phyloP scores from a whole-genome alignment of 2,797 vertebrate species.

The Rhinichthys osculus region DNA sequence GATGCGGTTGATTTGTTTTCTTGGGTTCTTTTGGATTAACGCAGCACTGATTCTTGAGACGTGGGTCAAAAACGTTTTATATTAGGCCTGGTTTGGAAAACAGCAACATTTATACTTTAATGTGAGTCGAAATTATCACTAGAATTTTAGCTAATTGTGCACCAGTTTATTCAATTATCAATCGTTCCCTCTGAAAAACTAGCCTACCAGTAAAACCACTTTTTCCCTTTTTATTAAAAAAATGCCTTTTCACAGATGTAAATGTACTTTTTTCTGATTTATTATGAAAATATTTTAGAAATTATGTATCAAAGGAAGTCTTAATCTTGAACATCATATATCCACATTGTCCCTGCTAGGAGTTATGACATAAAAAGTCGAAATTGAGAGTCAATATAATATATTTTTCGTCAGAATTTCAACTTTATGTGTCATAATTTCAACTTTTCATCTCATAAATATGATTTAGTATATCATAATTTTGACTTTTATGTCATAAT shows the following conservation, averaged over 20 bases:
- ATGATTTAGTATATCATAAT: neutral
- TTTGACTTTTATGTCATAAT: neutral
- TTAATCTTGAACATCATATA: neutral
- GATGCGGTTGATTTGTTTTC: constrained; percentile 16
- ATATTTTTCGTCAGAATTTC: neutral
- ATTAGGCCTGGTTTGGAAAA: neutral
- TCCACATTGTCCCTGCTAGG: neutral
- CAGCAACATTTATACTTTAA: too few relatives aligned
- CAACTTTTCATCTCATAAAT: neutral
- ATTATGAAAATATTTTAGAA: neutral
- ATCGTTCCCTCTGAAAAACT: neutral
- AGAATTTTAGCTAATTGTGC: neutral
- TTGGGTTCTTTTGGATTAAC: neutral
- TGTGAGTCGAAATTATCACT: neutral
- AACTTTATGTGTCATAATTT: neutral
- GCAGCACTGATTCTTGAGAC: neutral
- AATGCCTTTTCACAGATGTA: neutral
- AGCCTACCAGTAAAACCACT: neutral
- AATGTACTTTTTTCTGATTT: neutral
- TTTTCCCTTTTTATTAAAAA: neutral
- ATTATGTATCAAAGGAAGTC: neutral
- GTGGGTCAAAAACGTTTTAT: neutral
- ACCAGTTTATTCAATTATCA: neutral
- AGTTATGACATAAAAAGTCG: neutral
- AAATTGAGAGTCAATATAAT: neutral